These are phyloP conservation scores for Cladopsammia gracilis DNA, from an alignment of 64 coral and sea anemone species.

Conservation along the genomic window DNA sequence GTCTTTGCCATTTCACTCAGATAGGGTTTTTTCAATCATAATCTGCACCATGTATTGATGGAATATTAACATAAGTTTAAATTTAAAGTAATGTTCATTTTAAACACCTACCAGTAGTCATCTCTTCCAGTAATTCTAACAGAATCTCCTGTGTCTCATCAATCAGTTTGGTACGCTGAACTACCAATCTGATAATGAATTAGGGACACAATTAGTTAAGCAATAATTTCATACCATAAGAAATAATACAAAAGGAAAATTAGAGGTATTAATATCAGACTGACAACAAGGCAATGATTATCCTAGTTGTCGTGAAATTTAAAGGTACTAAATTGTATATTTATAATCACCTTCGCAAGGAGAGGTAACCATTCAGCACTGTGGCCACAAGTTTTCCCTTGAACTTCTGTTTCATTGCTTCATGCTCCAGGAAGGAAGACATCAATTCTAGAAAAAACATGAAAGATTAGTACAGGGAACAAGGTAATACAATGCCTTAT, in stretches of 20 bases:
- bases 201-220: no score
- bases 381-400: conserved; percentile 96
- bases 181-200: conserved; percentile 70
- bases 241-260: not conserved
- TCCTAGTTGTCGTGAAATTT: no score
- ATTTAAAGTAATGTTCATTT: not conserved
- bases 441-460: conserved; percentile 77
- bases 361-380: conserved; percentile 96
- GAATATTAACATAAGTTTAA: no score
- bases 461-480: not conserved
- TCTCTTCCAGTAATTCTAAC: conserved; percentile 89
- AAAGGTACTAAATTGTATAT: not conserved
- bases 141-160: conserved; percentile 95
- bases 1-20: no score
- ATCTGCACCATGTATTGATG: no score
- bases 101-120: conserved; percentile 86
- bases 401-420: conserved; percentile 98
- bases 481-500: no score
- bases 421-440: conserved; percentile 94
- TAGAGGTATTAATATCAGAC: not conserved
- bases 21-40: no score
- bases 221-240: not conserved
- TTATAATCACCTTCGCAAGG: conserved; percentile 83
- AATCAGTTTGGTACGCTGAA: conserved; percentile 95
- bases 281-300: no score